Evolutionary conservation across 2,888 invertebrate genomes (phyloP).

Genomic region (Diogma glabrata): DNA sequence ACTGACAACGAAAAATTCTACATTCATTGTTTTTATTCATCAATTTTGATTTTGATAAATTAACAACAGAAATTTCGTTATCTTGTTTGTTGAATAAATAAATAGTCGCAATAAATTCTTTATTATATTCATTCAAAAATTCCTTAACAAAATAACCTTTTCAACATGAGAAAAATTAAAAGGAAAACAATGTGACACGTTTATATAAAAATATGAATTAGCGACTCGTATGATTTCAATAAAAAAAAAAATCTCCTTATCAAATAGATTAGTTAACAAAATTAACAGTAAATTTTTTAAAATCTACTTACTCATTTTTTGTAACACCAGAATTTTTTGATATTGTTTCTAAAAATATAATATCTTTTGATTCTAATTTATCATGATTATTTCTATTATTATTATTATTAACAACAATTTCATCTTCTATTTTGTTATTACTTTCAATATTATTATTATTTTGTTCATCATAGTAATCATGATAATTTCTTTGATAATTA

Average conservation of each 20-base stretch:
- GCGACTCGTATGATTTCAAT: neutral
- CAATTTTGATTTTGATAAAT: no score
- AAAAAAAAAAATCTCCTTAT: neutral
- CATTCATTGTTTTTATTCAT: no score
- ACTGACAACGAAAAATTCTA: no score
- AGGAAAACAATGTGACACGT: no score
- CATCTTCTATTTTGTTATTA: constrained; percentile 4
- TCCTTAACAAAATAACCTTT: no score
- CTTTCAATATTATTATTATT: constrained; percentile 3
- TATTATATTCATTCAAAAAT: no score
- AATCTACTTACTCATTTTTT: constrained; percentile 6
- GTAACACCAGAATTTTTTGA: constrained; percentile 8
- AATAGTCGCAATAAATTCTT: no score
- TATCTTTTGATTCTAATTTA: neutral
- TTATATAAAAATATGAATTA: neutral
- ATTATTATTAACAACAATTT: constrained; percentile 4
- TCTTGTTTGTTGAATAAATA: no score
- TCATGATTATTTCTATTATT: neutral
- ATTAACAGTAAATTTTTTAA: no score
- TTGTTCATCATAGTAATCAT: constrained; percentile 2
- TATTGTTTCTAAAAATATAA: constrained; percentile 3
- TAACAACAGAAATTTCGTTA: no score
- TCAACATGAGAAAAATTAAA: no score
- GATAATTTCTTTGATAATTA: neutral
- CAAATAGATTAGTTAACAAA: no score